These are phyloP conservation scores for Mustelus asterias DNA, from an alignment of 2,113 vertebrate species.

Conservation along the genomic window DNA sequence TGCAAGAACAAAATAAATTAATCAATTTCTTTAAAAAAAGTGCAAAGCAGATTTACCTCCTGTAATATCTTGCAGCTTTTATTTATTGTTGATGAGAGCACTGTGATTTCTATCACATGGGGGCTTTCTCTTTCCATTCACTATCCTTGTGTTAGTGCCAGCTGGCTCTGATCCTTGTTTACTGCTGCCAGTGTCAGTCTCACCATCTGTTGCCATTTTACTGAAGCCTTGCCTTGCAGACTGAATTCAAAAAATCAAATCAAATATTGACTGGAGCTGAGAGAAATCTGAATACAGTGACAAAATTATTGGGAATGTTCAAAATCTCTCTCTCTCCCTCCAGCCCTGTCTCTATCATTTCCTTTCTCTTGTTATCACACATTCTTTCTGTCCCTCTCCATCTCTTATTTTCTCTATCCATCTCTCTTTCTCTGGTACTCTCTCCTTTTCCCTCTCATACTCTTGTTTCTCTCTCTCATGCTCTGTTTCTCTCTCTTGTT, in stretches of 20 bases:
- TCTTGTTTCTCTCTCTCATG: slow-evolving; percentile 42
- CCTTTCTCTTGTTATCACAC: slow-evolving; percentile 49
- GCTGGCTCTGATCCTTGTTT: background rate
- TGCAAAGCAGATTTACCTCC: slow-evolving; percentile 34
- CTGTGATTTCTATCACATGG: slow-evolving; percentile 37
- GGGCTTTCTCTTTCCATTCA: slow-evolving; percentile 32
- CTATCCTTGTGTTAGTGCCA: slow-evolving; percentile 13
- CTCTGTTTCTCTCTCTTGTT: background rate
- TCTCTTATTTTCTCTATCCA: slow-evolving; percentile 46
- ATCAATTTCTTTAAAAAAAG: slow-evolving; percentile 36
- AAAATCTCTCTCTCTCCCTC: background rate
- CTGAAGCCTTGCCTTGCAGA: background rate
- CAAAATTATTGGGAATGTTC: background rate
- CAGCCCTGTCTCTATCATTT: slow-evolving; percentile 32
- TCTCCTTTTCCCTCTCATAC: slow-evolving; percentile 44
- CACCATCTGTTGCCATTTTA: slow-evolving; percentile 32
- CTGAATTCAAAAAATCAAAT: slow-evolving; percentile 28
- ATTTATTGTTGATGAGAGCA: slow-evolving; percentile 36
- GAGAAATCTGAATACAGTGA: background rate
- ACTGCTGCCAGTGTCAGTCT: slow-evolving; percentile 24
- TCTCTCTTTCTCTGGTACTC: background rate
- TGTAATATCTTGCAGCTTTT: slow-evolving; percentile 36
- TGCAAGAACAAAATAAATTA: slow-evolving; percentile 33
- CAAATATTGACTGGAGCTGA: slow-evolving; percentile 7
- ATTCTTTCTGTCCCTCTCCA: background rate